Evolutionary conservation across 2,888 invertebrate species (phyloP).

Genomic region (Cryptus viduatorius): DNA sequence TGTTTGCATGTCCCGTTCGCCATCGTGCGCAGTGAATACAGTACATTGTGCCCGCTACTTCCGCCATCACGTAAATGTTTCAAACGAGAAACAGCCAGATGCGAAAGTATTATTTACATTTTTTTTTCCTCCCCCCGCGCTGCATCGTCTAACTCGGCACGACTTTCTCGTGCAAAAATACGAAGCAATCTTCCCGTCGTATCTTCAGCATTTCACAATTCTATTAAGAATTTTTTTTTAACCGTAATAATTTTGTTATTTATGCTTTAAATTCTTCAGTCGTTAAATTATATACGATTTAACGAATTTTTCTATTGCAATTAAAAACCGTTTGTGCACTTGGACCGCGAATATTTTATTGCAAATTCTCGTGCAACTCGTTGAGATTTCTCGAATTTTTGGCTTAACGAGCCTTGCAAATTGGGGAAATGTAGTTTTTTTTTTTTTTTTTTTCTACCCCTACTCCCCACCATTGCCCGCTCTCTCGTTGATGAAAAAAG

Average conservation of each 20-base stretch:
- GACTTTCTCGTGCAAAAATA: background rate
- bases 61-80: background rate
- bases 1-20: slow-evolving; percentile 5
- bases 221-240: no score
- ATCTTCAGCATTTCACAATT: no score
- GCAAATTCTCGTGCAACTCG: background rate
- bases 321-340: background rate
- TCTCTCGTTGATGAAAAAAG: slow-evolving; percentile 75
- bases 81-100: background rate
- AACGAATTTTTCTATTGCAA: slow-evolving; percentile 13
- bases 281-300: no score
- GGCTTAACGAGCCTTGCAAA: background rate
- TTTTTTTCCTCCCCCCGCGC: background rate
- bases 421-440: slow-evolving; percentile 10
- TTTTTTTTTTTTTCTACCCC: no score
- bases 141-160: background rate
- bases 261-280: no score
- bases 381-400: background rate
- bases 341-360: background rate
- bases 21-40: background rate
- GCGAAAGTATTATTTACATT: background rate
- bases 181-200: background rate
- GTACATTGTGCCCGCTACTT: background rate
- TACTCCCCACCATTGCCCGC: background rate
- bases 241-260: no score